Conservation (phyloP, 2,797 vertebrate genomes). For the Buphagus erythrorhynchus region DNA sequence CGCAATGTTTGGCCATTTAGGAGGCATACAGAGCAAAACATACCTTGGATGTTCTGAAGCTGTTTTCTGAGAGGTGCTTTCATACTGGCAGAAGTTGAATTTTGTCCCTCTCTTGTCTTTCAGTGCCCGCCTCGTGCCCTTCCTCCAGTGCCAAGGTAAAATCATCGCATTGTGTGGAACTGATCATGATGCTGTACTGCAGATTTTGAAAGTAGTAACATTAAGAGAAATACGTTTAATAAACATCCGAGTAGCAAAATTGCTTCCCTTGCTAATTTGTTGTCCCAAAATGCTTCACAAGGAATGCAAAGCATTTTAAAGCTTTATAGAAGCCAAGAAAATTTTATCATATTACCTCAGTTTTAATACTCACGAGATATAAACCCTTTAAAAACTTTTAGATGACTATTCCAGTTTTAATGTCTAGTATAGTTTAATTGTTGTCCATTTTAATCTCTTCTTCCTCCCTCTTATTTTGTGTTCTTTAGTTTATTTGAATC, state of each 20-base stretch:
- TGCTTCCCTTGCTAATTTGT: background rate
- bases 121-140: conserved; percentile 87
- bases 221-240: background rate
- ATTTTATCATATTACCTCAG: background rate
- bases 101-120: conserved; percentile 26
- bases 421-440: background rate
- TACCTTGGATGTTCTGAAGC: background rate
- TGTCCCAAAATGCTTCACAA: background rate
- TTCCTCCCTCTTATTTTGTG: background rate
- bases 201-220: background rate
- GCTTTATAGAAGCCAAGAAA: background rate
- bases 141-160: conserved; percentile 90
- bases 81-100: background rate
- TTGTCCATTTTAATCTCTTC: background rate
- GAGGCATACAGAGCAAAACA: background rate
- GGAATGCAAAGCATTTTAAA: background rate
- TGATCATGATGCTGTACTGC: background rate
- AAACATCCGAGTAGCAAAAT: background rate
- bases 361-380: background rate
- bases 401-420: background rate
- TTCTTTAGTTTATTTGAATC: background rate
- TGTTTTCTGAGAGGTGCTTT: background rate
- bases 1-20: background rate
- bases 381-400: background rate
- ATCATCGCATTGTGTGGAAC: background rate